Evolutionary conservation across 2,797 vertebrate genomes (phyloP), one percentile per base, ranked within the genome.

Genomic region (Psittacula echo): DNA sequence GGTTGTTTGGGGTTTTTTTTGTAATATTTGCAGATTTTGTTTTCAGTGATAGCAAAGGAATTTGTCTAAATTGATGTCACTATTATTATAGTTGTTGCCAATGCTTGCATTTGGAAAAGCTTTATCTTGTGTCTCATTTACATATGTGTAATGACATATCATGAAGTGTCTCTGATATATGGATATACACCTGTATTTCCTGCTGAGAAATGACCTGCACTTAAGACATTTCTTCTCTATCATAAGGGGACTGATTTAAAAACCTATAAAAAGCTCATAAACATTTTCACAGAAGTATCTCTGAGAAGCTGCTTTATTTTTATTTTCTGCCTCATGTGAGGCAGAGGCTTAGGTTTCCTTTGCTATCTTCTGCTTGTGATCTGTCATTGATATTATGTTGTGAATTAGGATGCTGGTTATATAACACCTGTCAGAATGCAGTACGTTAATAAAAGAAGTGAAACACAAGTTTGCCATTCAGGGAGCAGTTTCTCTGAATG

Each of bases 281-380:
- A 85, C 32, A 34, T 81, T 81, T 47, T 41, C 21, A 45, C 15
- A 30, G n/a, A 83, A 85, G 50, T 61, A 20, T 37, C 56, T 92
- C 45, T n/a, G 17, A 61, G 65, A 94, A 7, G n/a, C 22, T 91
- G 53, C 44, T 93, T 90, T 94, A 67, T 74, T 87, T 76, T 90
- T 72, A 62, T 74, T 6, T 83, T 80, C 53, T 65, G 21, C 15
- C 27, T 92, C 26, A 34, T 21, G 27, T 23, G 42, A 87, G 7
- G 16, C 30, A 79, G 62, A 81, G 84, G 14, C n/a, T 76, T 60
- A 45, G 37, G 34, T 61, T 92, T 89, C 29, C 13, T 48, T 68
- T 90, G 14, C 44, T 74, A 12, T 70, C 30, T 65, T 78, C 26
- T 90, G 7, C 60, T 82, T 82, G 51, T 51, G 72, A 44, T 89